Evolutionary conservation across 2,888 invertebrate species (phyloP), one percentile per base, ranked within the genome.

Genomic region (Yponomeuta plumbellus): DNA sequence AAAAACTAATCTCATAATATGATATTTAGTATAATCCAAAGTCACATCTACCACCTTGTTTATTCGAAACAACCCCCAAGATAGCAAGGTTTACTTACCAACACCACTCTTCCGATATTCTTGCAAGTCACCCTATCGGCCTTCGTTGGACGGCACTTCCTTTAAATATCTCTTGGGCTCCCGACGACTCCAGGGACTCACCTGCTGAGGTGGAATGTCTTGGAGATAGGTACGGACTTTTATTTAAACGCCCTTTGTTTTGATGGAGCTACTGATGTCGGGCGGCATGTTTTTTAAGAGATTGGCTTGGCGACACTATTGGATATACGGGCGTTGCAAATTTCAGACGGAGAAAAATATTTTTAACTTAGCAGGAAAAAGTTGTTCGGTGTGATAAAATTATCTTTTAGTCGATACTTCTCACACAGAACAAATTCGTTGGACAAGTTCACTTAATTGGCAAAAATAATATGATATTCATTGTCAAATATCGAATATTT

Each of bases 181-280:
- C 34, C 21, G 23, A 40, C 10, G 65, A n/a, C 65, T 59, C 65
- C 66, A 66, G 79, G 75, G 75, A 72, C 78, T 83, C 85, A 86
- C 88, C 89, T 88, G 86, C 83, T 80, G 57, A 23, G 62, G 57
- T 58, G 44, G 77, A 85, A 84, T 76, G 74, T 69, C 69, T 69
- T 64, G 17, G 69, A 73, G 75, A 78, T 78, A 75, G 74, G 76
- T 70, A 74, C 70, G 74, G 17, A 80, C 85, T 84, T 86, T 86
- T 84, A 84, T 78, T 84, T 78, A 74, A 79, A 83, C 85, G 84
- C 77, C 73, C 74, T 81, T 85, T 86, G 80, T 81, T 83, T 81
- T 69, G 59, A 52, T 52, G 44, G 13, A 52, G 44, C 44, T 52
- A 52, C 44, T 52, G 44, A 52, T 52, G 44, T 52, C 44, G 44